Evolutionary conservation across 1,140 invertebrate genomes (phyloP), one percentile per base, ranked within the genome.

Genomic region (Formica exsecta): DNA sequence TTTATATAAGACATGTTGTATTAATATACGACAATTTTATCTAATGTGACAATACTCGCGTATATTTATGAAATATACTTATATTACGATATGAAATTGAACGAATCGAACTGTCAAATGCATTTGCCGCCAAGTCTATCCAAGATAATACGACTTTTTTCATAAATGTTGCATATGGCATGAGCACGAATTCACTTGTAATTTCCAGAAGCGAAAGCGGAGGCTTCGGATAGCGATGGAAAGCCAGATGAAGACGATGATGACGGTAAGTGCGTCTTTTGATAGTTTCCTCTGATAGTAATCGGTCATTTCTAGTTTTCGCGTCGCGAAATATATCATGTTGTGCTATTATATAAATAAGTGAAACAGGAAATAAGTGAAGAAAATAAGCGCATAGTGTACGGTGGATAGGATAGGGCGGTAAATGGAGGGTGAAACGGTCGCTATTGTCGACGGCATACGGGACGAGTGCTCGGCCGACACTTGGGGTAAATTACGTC

Each of bases 191-290:
- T 85, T 70, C 88, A 68, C 87, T 80, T 86, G 62, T 91, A 41
- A 93, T 71, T 95, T 94, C 6, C 91, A 95, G 94, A 95, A 91
- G 94, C 94, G 44, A 95, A 93, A 92, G 94, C 94, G 0, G 94
- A 94, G 77, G 94, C 92, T 51, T 95, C 94, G 2, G 95, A 95
- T 68, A 91, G 92, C 38, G 95, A 95, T 48, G 94, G 87, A 59
- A 95, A 95, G 77, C 83, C 92, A 3, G 94, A 94, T 44, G 92
- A 93, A 13, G 90, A 91, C 25, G 85, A 88, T 11, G 93, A 94
- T 66, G 92, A 93, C 54, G 94, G 94, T 94, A 89, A 92, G 92
- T 81, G 54, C 65, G 9, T 61, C 13, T 66, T 54, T 13, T 71
- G 48, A 32, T 0, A 32, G 3, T 32, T 32, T n/a, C 8, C 66